Evolutionary conservation across 1,140 invertebrate genomes (phyloP).

Genomic region (Ladona fulva): DNA sequence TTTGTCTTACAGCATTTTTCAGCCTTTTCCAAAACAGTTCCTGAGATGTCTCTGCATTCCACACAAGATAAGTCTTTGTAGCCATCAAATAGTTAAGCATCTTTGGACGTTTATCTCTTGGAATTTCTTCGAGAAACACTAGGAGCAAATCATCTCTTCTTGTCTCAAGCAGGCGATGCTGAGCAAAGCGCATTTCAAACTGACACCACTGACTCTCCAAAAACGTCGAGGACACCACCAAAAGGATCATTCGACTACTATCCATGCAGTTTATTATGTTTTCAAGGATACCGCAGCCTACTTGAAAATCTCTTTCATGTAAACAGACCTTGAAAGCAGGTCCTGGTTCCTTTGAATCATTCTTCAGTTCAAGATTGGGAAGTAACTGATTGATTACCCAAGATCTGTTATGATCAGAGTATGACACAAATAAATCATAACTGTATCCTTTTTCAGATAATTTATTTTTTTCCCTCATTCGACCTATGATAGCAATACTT

Average conservation of each 20-base stretch:
- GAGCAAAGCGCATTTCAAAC: conserved; percentile 55
- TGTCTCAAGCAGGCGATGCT: conserved; percentile 50
- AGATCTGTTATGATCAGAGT: conserved; percentile 46
- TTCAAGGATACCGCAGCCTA: conserved; percentile 49
- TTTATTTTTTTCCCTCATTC: conserved; percentile 34
- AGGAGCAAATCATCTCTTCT: conserved; percentile 48
- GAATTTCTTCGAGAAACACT: conserved; percentile 52
- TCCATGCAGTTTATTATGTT: conserved; percentile 57
- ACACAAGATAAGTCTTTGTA: conserved; percentile 53
- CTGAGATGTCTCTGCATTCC: conserved; percentile 32
- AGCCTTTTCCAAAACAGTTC: conserved; percentile 29
- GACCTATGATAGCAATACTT: conserved; percentile 37
- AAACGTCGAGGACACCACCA: conserved; percentile 48
- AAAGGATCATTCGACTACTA: conserved; percentile 44
- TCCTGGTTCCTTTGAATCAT: conserved; percentile 32
- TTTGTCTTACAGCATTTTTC: conserved; percentile 1
- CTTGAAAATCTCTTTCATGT: conserved; percentile 53
- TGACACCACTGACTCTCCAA: conserved; percentile 53
- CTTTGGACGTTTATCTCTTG: conserved; percentile 43
- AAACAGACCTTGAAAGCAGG: conserved; percentile 39
- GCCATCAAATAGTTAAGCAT: conserved; percentile 52
- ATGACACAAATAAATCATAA: conserved; percentile 54
- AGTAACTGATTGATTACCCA: conserved; percentile 50
- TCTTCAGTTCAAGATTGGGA: conserved; percentile 45
- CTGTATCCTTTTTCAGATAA: conserved; percentile 30